phyloP scores from a whole-genome alignment of 92 coral and sea anemone species.

The Epizoanthus rinbou region DNA sequence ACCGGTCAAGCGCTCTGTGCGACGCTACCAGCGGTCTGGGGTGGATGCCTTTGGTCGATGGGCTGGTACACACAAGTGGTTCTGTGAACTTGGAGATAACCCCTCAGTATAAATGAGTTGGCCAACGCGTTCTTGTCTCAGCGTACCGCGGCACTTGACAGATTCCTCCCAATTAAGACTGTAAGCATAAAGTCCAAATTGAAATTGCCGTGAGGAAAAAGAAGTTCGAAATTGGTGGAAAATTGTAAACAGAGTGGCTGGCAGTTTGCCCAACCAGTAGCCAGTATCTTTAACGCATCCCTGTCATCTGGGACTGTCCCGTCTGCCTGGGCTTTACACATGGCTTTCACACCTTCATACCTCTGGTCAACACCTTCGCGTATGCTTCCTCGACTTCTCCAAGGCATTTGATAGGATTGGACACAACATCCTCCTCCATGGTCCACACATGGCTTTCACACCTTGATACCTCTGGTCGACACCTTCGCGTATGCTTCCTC shows the following conservation, averaged over 20 bases:
- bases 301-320: not conserved
- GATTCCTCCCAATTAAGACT: constrained; percentile 37
- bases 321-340: constrained; percentile 30
- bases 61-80: constrained; percentile 42
- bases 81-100: constrained; percentile 28
- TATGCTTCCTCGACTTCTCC: too few relatives aligned
- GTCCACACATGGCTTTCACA: constrained; percentile 49
- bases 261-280: constrained; percentile 38
- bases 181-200: not conserved
- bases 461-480: not conserved
- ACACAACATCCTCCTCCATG: constrained; percentile 7
- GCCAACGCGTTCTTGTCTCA: constrained; percentile 24
- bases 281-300: constrained; percentile 26
- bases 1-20: not conserved
- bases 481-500: too few relatives aligned
- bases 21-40: too few relatives aligned
- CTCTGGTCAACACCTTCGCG: too few relatives aligned
- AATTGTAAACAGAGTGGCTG: constrained; percentile 24
- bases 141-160: constrained; percentile 20
- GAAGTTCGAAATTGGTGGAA: constrained; percentile 32
- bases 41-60: constrained; percentile 53
- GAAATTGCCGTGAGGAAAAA: not conserved
- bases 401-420: constrained; percentile 31
- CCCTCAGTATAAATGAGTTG: constrained; percentile 43
- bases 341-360: constrained; percentile 36